A percentile compares a stretch with the other conserved stretches of the same genome.
phyloP scores from a whole-genome alignment of 2,113 vertebrate species.

The Urocolius indicus region DNA sequence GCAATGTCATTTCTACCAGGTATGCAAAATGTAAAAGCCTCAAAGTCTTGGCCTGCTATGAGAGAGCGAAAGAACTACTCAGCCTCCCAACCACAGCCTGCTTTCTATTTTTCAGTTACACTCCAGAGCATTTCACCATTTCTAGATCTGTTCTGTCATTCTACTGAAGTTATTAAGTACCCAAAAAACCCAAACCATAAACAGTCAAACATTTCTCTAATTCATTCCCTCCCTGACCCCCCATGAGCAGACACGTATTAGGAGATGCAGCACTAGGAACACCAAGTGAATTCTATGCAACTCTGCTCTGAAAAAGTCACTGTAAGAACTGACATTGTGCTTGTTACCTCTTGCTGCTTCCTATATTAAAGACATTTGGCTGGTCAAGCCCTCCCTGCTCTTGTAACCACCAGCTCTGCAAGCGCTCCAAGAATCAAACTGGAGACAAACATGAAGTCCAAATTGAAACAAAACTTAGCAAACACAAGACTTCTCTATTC shows the following conservation, averaged over 20 bases:
- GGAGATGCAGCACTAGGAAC: neutral
- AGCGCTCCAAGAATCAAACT: neutral
- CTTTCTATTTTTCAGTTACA: constrained; percentile 72
- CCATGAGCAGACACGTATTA: accelerated
- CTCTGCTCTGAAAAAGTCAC: neutral
- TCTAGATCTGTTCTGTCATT: neutral
- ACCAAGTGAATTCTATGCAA: neutral
- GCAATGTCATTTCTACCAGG: neutral
- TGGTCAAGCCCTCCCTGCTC: neutral
- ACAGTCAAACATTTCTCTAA: neutral
- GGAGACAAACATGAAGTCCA: neutral
- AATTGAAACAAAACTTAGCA: neutral
- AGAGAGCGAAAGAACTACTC: constrained; percentile 52
- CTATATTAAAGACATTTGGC: neutral
- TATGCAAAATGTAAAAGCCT: constrained; percentile 74
- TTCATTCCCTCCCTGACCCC: neutral
- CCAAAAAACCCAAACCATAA: neutral
- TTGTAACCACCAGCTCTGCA: neutral
- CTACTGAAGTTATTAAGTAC: neutral
- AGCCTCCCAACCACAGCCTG: constrained; percentile 65
- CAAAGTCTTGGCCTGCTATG: constrained; percentile 24
- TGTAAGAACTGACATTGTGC: neutral
- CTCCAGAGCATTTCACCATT: constrained; percentile 45
- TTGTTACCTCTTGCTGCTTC: neutral
- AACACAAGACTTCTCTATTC: neutral